Base-by-base conservation (phyloP, 2,888 invertebrate genomes). In the Drosophila falleni region DNA sequence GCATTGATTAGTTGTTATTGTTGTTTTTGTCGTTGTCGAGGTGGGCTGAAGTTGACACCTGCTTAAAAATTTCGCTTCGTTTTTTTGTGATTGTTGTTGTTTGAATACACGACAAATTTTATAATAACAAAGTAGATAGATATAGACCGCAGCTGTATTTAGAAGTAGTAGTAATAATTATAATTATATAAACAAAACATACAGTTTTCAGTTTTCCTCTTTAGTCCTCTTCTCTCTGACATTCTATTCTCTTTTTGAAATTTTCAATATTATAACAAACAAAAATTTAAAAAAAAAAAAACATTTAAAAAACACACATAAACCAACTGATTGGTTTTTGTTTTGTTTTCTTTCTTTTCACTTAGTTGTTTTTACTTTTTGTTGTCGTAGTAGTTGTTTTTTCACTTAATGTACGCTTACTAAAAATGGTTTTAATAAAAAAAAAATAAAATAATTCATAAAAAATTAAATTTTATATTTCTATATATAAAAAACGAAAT, bases 371-470 rank as follows among this genome's bases (percentile, higher is more conserved):
- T 51, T 60, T 37, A 23, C 26, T 63, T 55, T 35, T 19, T 74
- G 35, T 44, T 50, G 35, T 33, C 9, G 51, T 37, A 13, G 15
- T 31, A 44, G 42, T 23, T 60, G 23, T 63, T 35, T 13, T 31
- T 80, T 66, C 59, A 67, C 89, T 88, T 84, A 83, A 82, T 65
- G n/a, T 84, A 88, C 49, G 69, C 81, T 73, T 77, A 87, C 54
- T 73, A 81, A 74, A 83, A 76, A 84, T 53, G 44, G 41, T 60
- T 69, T 78, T 47, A 71, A 86, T 78, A 78, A 82, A 82, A 84
- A 64, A 72, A 70, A 64, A 87, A 79, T 77, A 80, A 80, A 81
- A 68, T 78, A 80, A 70, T 78, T 74, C 59, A 78, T 74, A 74
- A 77, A 73, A 80, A 80, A 67, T 77, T 69, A 50, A 73, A 64